Conservation (phyloP, 2,113 vertebrate species). For the Leptobrachium ailaonicum region DNA sequence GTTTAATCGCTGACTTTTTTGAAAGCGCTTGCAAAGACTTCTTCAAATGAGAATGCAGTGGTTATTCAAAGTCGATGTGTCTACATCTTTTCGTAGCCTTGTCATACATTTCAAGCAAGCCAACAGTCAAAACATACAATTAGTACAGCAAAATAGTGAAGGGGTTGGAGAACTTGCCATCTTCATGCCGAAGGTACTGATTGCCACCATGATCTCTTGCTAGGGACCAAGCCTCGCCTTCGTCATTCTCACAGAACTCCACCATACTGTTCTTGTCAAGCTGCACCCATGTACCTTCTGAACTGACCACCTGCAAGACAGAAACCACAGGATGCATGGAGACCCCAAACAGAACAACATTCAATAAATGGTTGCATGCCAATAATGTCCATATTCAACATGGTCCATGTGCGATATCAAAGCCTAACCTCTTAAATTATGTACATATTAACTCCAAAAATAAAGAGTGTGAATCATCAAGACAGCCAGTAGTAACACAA, state of each 20-base stretch:
- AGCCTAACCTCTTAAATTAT: slow-evolving; percentile 60
- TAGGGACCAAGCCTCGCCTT: slow-evolving; percentile 97
- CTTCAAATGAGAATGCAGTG: too few relatives aligned
- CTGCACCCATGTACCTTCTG: slow-evolving; percentile 96
- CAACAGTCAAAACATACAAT: not conserved
- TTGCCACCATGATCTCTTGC: slow-evolving; percentile 94
- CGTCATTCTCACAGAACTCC: slow-evolving; percentile 98
- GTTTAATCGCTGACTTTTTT: too few relatives aligned
- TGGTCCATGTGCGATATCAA: slow-evolving; percentile 66
- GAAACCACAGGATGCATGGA: slow-evolving; percentile 64
- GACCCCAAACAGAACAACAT: not conserved
- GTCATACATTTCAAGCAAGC: too few relatives aligned
- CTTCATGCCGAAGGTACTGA: slow-evolving; percentile 95
- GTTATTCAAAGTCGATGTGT: too few relatives aligned
- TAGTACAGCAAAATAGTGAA: slow-evolving; percentile 14
- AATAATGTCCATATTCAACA: slow-evolving; percentile 6
- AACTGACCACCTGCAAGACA: slow-evolving; percentile 91
- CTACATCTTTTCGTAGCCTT: too few relatives aligned
- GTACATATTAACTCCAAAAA: not conserved
- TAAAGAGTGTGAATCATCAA: not conserved
- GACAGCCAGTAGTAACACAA: slow-evolving; percentile 4
- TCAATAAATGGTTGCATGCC: slow-evolving; percentile 33
- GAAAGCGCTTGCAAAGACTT: too few relatives aligned
- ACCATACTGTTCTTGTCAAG: slow-evolving; percentile 99
- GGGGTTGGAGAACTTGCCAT: slow-evolving; percentile 79